phyloP scores from a whole-genome alignment of 2,888 invertebrate genomes.

The Neria commutata region DNA sequence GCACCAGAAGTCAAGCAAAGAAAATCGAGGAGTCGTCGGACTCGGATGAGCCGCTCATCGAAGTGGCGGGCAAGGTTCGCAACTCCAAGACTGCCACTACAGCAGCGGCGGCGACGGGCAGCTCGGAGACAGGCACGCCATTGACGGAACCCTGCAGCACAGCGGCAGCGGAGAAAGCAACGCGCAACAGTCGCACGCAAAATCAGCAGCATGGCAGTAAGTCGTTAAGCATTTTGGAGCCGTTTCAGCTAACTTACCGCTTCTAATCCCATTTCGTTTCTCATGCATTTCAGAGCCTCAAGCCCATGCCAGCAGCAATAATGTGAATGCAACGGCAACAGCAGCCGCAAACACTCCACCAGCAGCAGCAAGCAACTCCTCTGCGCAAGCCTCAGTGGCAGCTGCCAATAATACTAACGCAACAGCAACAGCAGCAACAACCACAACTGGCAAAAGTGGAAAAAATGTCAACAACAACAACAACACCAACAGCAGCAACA shows the following conservation, averaged over 20 bases:
- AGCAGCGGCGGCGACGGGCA: conserved; percentile 24
- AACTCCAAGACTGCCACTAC: conserved; percentile 50
- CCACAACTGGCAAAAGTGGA: too few relatives aligned
- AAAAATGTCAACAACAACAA: conserved; percentile 25
- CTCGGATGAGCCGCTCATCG: conserved; percentile 80
- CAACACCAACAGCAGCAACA: conserved; percentile 19
- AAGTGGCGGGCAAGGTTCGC: conserved; percentile 71
- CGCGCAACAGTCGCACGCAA: conserved; percentile 37
- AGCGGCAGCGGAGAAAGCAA: conserved; percentile 30
- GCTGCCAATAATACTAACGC: not conserved
- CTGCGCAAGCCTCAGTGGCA: conserved; percentile 3
- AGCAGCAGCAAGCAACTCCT: conserved; percentile 7
- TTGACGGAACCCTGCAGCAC: conserved; percentile 22
- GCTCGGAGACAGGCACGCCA: conserved; percentile 18
- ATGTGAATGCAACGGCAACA: too few relatives aligned
- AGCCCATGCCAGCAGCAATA: not conserved
- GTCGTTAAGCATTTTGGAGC: not conserved
- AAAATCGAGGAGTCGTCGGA: conserved; percentile 73
- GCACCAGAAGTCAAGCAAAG: conserved; percentile 23
- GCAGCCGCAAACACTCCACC: not conserved
- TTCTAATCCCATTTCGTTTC: not conserved
- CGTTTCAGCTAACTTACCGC: not conserved
- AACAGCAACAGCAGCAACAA: conserved; percentile 1
- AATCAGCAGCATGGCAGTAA: conserved; percentile 18
- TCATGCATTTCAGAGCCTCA: not conserved